Percentiles rank a stretch among this genome's conserved stretches.
Evolutionary conservation across 2,797 vertebrate species (phyloP).

Genomic region (Trachops cirrhosus): DNA sequence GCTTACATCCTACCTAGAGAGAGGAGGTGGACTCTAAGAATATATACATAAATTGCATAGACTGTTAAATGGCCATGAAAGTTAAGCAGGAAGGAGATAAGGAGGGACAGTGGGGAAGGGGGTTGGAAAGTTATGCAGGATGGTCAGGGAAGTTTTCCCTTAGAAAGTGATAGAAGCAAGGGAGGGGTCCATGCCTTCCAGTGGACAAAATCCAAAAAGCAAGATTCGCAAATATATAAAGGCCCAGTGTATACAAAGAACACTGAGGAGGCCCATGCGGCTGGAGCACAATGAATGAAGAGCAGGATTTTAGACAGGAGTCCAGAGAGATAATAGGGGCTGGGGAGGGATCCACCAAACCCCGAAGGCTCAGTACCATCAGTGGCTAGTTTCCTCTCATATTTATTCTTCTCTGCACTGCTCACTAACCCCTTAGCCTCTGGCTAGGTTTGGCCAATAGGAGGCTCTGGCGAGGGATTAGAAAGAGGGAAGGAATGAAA

Average conservation of each 20-base stretch:
- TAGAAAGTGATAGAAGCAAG: background rate
- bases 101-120: background rate
- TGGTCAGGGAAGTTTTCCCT: background rate
- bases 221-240: background rate
- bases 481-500: background rate
- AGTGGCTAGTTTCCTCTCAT: background rate
- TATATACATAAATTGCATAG: background rate
- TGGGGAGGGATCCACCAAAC: background rate
- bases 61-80: background rate
- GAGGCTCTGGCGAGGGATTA: background rate
- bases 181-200: background rate
- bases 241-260: background rate
- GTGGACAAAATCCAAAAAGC: background rate
- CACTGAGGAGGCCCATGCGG: background rate
- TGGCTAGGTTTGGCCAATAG: background rate
- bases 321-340: background rate
- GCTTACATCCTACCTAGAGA: constrained; percentile 25
- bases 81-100: background rate
- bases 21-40: background rate
- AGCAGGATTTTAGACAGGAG: background rate
- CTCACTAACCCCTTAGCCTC: background rate
- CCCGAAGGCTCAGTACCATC: background rate
- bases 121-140: background rate
- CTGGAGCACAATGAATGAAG: background rate
- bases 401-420: background rate